Conservation (phyloP, 2,888 invertebrate genomes). For the Ametastegia equiseti region DNA sequence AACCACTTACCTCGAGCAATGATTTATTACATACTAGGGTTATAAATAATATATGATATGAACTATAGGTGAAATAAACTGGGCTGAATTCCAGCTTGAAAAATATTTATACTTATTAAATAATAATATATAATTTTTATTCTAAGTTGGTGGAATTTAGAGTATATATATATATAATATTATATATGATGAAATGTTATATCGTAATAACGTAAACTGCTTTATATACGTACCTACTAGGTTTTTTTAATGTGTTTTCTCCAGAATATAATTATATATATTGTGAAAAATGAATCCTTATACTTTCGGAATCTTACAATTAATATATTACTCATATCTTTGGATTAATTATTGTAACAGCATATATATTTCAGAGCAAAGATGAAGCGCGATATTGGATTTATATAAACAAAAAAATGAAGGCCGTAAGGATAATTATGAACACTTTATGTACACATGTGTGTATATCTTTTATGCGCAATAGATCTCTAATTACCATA, state of each 20-base stretch:
- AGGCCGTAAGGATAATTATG: neutral
- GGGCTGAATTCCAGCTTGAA: neutral
- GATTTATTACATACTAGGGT: no score
- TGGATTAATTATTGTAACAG: no score
- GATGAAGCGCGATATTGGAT: no score
- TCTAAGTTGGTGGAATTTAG: neutral
- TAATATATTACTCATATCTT: neutral
- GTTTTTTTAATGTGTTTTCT: neutral
- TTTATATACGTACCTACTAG: neutral
- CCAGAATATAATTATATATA: neutral
- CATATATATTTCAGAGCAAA: neutral
- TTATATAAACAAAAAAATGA: neutral
- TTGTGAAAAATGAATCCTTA: neutral
- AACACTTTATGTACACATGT: neutral
- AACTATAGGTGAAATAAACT: neutral
- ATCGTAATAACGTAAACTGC: neutral
- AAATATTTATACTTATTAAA: neutral
- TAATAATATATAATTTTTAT: neutral
- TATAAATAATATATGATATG: neutral
- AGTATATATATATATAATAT: no score
- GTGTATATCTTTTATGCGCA: neutral
- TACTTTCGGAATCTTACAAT: neutral
- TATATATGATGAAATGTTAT: neutral
- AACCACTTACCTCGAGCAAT: neutral
- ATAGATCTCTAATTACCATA: neutral